Conservation (phyloP, 2,797 vertebrate species). For the Hippoglossus hippoglossus region DNA sequence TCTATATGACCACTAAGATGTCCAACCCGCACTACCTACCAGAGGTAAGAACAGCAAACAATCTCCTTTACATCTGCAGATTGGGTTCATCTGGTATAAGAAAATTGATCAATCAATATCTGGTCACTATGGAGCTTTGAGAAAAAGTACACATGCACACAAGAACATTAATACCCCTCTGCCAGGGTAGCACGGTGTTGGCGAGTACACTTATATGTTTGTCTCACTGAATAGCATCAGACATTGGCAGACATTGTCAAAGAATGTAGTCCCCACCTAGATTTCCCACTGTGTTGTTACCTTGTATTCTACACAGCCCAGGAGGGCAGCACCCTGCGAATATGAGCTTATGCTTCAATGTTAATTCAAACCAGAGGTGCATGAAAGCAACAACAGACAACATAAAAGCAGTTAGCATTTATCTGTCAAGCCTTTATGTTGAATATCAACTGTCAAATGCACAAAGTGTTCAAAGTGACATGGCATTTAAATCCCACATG, state of each 20-base stretch:
- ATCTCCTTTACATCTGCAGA: background rate
- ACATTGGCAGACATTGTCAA: slow-evolving; percentile 2
- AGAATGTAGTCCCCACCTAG: slow-evolving; percentile 13
- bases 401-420: background rate
- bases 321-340: background rate
- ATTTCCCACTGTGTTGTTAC: background rate
- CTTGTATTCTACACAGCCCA: slow-evolving; percentile 9
- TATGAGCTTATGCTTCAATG: slow-evolving; percentile 3
- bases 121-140: slow-evolving; percentile 2
- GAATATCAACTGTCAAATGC: slow-evolving; percentile 1
- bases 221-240: too few species aligned
- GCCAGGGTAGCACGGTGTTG: too few species aligned
- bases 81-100: background rate
- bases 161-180: too few species aligned
- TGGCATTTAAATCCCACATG: background rate
- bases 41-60: slow-evolving; percentile 79
- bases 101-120: background rate
- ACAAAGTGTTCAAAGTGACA: background rate
- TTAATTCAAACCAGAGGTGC: slow-evolving; percentile 10
- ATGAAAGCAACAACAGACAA: background rate
- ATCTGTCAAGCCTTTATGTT: background rate
- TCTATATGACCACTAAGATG: slow-evolving; percentile 94
- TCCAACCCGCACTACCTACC: slow-evolving; percentile 92
- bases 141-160: background rate
- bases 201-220: too few species aligned